Evolutionary conservation across 92 coral and sea anemone species (phyloP).

Genomic region (Porites lobata): DNA sequence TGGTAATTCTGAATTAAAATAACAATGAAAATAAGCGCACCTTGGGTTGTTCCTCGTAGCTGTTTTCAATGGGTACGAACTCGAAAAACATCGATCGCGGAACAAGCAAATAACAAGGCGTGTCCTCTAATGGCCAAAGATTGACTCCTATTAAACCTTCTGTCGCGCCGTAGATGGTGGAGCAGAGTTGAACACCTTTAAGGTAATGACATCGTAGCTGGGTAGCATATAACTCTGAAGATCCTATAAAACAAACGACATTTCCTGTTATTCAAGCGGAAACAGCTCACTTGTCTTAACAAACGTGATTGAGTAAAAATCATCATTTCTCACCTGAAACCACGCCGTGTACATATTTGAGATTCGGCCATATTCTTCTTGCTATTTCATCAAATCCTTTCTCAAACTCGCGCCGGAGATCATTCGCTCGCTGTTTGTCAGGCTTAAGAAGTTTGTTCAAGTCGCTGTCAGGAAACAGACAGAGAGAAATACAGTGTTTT

Average conservation of each 20-base stretch:
- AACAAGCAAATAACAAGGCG: slow-evolving; percentile 52
- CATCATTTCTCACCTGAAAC: slow-evolving; percentile 42
- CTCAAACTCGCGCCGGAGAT: slow-evolving; percentile 54
- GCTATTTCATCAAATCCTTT: slow-evolving; percentile 69
- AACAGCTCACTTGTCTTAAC: not conserved
- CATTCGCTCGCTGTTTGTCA: slow-evolving; percentile 60
- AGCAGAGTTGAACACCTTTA: slow-evolving; percentile 38
- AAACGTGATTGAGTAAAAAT: not conserved
- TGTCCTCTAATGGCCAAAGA: slow-evolving; percentile 56
- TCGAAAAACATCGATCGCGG: slow-evolving; percentile 70
- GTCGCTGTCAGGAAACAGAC: slow-evolving; percentile 5
- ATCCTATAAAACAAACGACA: slow-evolving; percentile 9
- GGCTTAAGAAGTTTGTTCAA: slow-evolving; percentile 49
- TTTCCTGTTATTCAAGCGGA: not conserved
- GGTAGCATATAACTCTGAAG: slow-evolving; percentile 64
- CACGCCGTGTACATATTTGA: slow-evolving; percentile 56
- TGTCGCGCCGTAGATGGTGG: slow-evolving; percentile 68
- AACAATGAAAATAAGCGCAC: not conserved
- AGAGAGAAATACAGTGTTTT: not conserved
- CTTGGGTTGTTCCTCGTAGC: slow-evolving; percentile 55
- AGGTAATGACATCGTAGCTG: slow-evolving; percentile 26
- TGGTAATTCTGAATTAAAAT: not conserved
- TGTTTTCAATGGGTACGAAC: slow-evolving; percentile 53
- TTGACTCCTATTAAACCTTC: slow-evolving; percentile 68
- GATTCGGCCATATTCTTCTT: slow-evolving; percentile 69